Conservation (phyloP, 2,888 invertebrate species). For the Agriopis aurantiaria region DNA sequence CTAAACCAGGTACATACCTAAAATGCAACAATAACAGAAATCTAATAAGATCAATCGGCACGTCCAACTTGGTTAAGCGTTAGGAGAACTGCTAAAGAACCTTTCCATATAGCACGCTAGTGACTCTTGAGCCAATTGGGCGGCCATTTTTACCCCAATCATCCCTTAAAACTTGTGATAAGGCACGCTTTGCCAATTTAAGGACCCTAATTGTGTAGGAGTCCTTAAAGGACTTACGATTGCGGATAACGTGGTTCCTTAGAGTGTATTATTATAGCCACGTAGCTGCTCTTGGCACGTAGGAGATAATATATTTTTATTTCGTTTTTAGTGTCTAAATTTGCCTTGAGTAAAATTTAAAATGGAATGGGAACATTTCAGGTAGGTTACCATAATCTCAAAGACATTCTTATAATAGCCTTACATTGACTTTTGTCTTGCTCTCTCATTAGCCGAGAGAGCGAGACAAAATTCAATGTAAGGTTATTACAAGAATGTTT, state of each 20-base stretch:
- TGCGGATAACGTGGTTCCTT: conserved; percentile 41
- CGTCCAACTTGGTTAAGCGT: neutral
- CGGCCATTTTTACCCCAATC: conserved; percentile 64
- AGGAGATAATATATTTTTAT: too few relatives aligned
- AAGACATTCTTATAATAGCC: too few relatives aligned
- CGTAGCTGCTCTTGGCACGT: conserved; percentile 14
- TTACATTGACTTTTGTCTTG: too few relatives aligned
- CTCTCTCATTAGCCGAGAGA: too few relatives aligned
- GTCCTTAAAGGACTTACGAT: conserved; percentile 47
- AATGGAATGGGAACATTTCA: too few relatives aligned
- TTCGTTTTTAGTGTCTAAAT: too few relatives aligned
- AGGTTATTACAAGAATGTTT: too few relatives aligned
- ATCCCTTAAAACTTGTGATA: conserved; percentile 62
- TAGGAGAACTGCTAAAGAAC: conserved; percentile 2
- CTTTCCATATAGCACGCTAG: conserved; percentile 10
- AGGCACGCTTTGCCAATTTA: conserved; percentile 67
- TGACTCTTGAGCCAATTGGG: conserved; percentile 48
- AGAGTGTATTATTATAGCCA: conserved; percentile 30
- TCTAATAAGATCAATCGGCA: conserved; percentile 1
- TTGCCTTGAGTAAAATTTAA: too few relatives aligned
- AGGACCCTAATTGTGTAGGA: conserved; percentile 53
- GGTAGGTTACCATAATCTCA: too few relatives aligned
- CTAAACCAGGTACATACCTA: neutral
- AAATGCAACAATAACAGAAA: neutral
- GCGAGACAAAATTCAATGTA: too few relatives aligned